Percentiles rank a stretch among this genome's conserved stretches.
Evolutionary conservation across 2,113 vertebrate species (phyloP).

Genomic region (Periophthalmus modestus): DNA sequence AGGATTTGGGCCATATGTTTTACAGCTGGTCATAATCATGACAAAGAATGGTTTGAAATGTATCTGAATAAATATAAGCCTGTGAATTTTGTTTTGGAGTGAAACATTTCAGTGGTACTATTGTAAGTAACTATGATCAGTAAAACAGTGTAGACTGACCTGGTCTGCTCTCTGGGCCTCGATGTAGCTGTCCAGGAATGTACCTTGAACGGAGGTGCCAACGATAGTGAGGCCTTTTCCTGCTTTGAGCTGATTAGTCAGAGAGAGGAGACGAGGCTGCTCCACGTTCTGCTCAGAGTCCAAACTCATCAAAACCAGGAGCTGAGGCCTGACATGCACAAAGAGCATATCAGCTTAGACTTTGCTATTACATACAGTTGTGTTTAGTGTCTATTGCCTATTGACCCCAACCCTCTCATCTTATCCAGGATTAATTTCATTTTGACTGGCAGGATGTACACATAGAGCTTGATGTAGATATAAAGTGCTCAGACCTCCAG

Average conservation of each 20-base stretch:
- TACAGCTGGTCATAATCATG: no score
- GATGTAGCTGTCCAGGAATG: slow-evolving; percentile 87
- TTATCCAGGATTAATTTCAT: background rate
- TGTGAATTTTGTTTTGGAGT: no score
- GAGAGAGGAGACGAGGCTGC: slow-evolving; percentile 91
- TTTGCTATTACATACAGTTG: background rate
- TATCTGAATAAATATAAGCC: no score
- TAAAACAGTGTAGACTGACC: slow-evolving; percentile 66
- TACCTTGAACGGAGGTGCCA: slow-evolving; percentile 90
- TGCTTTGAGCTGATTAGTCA: slow-evolving; percentile 95
- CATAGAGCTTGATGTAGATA: background rate
- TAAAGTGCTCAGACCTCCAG: slow-evolving; percentile 84
- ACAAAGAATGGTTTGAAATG: no score
- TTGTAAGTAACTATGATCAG: no score
- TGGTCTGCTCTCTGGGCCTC: slow-evolving; percentile 92
- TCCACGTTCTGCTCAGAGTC: slow-evolving; percentile 94
- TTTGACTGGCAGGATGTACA: background rate
- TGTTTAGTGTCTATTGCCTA: background rate
- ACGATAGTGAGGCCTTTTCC: slow-evolving; percentile 98
- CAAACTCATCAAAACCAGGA: slow-evolving; percentile 89
- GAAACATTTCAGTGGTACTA: no score
- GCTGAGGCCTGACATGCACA: slow-evolving; percentile 83
- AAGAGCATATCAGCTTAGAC: background rate
- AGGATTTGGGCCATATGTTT: no score
- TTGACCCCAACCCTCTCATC: background rate